Evolutionary conservation across 1,140 invertebrate genomes (phyloP), one percentile per base, ranked within the genome.

Genomic region (Chironomus tepperi): DNA sequence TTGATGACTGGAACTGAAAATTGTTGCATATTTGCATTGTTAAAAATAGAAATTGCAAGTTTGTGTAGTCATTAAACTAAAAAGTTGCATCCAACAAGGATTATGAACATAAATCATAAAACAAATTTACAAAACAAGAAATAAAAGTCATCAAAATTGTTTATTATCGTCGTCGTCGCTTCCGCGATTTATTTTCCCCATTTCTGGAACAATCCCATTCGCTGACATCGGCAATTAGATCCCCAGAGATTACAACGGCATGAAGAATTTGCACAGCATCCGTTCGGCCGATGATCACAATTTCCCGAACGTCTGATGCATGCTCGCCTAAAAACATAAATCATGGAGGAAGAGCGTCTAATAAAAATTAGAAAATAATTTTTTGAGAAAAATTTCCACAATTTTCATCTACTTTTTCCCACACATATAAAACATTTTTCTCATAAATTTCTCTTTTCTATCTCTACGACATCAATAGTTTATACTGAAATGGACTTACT

Each of bases 211-310:
- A 96, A 87, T 67, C 93, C 93, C 87, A 92, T 89, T 76, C 93
- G 88, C 82, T 95, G 93, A 83, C 93, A 96, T 77, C 91, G 88
- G 83, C 93, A 96, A 84, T 95, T 96, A 78, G 91, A 89, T 21
- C 93, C 93, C 93, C 93, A 96, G 7, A 95, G 86, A 83, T 95
- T 95, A 86, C 94, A 95, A 57, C 93, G 87, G 84, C 93, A 96
- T 21, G 92, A 90, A 76, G 90, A 91, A 78, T 89, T 92, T 83
- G 90, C 89, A 85, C 93, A 95, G 85, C 93, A 95, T 82, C 93
- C 92, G 73, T 91, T 90, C 0, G 91, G 91, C 72, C 92, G 86
- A 81, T 93, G 90, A 83, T 95, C 93, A 83, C 93, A 96, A 81
- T 90, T 91, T 65, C 90, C 90, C 0, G 89, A 90, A 70, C 92